Conservation (phyloP, 2,113 vertebrate genomes). For the Carollia perspicillata region DNA sequence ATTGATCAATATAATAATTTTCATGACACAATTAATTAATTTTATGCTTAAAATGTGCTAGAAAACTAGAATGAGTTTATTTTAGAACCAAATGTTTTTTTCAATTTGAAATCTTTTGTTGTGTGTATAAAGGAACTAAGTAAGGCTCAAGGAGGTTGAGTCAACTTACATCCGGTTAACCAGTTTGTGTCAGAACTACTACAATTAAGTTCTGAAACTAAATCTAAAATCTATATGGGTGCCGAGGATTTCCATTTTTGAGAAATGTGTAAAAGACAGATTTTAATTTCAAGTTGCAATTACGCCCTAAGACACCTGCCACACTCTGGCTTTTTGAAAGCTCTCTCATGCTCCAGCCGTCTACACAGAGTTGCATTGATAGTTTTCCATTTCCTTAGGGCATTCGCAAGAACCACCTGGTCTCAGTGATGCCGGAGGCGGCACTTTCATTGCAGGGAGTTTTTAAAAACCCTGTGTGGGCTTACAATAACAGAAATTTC, state of each 20-base stretch:
- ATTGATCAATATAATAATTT: neutral
- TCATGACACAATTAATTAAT: neutral
- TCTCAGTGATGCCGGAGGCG: neutral
- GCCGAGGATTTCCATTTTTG: neutral
- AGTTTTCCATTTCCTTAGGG: neutral
- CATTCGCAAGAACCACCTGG: neutral
- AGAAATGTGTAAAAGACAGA: neutral
- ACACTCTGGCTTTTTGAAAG: neutral
- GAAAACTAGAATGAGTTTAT: neutral
- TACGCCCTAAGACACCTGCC: neutral
- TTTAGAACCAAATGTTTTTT: neutral
- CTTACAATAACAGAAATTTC: neutral
- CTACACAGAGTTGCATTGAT: fast-evolving
- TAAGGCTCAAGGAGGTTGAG: neutral
- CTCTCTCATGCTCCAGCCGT: neutral
- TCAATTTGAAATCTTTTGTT: neutral
- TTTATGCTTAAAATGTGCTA: neutral
- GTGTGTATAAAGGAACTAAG: neutral
- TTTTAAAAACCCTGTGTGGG: neutral
- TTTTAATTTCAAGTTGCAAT: neutral
- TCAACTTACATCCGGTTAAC: neutral
- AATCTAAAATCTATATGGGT: neutral
- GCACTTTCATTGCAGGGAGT: neutral
- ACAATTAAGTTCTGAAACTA: neutral
- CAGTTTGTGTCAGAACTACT: neutral